phyloP scores from a whole-genome alignment of 2,113 vertebrate genomes.

The Erpornis zantholeuca region DNA sequence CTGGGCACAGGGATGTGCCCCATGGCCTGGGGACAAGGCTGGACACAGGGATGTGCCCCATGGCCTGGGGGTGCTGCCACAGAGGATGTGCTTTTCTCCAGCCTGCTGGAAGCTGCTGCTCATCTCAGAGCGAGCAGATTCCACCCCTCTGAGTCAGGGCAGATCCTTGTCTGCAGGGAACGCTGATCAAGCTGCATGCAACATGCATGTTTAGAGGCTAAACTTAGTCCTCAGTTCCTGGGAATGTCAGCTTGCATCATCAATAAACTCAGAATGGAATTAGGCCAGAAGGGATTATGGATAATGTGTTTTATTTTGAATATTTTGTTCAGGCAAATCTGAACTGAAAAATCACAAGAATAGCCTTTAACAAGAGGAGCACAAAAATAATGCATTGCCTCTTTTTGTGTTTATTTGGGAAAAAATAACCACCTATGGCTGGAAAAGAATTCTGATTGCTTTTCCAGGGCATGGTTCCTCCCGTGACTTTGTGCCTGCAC shows the following conservation, averaged over 20 bases:
- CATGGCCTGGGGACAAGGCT: background rate
- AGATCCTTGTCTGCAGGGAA: background rate
- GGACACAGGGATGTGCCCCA: fast-evolving
- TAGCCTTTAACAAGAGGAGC: background rate
- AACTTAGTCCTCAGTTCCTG: background rate
- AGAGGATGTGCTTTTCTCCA: background rate
- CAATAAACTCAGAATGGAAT: background rate
- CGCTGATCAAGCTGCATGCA: background rate
- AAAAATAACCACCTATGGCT: background rate
- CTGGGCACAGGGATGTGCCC: background rate
- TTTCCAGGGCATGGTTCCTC: background rate
- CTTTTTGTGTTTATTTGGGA: background rate
- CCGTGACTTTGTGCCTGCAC: background rate
- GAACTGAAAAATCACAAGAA: background rate
- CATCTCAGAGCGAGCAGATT: background rate
- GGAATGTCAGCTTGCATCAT: background rate
- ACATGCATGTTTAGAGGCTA: background rate
- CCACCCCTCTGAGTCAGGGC: background rate
- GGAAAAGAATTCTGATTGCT: background rate
- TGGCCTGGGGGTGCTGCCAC: background rate
- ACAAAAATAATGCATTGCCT: background rate
- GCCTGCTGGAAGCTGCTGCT: fast-evolving
- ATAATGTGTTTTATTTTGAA: background rate
- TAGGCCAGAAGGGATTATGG: background rate
- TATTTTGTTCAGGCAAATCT: background rate